These are phyloP conservation scores for Ectropis crepuscularia DNA, from an alignment of 2,888 invertebrate species.

Conservation along the genomic window DNA sequence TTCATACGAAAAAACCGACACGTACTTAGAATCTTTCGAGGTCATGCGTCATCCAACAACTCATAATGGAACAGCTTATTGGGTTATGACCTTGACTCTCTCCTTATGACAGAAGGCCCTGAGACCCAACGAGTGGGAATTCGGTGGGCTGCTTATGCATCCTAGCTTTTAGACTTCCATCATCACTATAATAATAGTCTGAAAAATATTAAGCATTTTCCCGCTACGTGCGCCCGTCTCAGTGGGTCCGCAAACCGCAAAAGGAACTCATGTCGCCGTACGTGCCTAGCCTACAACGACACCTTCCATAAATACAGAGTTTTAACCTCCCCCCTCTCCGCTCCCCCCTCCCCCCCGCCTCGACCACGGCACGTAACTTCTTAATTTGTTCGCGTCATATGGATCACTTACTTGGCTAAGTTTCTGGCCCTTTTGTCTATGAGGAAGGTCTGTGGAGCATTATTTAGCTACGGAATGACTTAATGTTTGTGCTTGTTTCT, in stretches of 20 bases:
- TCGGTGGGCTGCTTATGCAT: no score
- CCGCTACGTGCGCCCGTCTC: conserved; percentile 9
- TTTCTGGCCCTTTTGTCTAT: conserved; percentile 41
- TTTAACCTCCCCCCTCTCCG: conserved; percentile 39
- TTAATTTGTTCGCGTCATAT: conserved; percentile 56
- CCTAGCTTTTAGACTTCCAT: no score
- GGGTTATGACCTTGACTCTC: no score
- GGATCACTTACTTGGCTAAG: conserved; percentile 47
- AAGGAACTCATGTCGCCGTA: conserved; percentile 44
- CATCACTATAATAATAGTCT: neutral
- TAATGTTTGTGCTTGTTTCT: conserved; percentile 23
- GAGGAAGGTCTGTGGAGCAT: conserved; percentile 31
- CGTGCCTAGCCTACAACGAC: conserved; percentile 54
- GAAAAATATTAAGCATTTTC: neutral
- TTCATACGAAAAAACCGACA: no score
- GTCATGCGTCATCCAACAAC: no score
- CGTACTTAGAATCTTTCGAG: no score
- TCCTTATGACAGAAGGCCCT: no score
- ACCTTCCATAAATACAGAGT: conserved; percentile 53
- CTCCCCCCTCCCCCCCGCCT: conserved; percentile 12
- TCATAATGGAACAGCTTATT: no score
- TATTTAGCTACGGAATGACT: conserved; percentile 30
- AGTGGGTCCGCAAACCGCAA: conserved; percentile 38
- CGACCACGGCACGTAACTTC: conserved; percentile 47
- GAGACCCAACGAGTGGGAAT: no score